phyloP scores from a whole-genome alignment of 2,888 invertebrate genomes.

The Megaustenia siamemsis region DNA sequence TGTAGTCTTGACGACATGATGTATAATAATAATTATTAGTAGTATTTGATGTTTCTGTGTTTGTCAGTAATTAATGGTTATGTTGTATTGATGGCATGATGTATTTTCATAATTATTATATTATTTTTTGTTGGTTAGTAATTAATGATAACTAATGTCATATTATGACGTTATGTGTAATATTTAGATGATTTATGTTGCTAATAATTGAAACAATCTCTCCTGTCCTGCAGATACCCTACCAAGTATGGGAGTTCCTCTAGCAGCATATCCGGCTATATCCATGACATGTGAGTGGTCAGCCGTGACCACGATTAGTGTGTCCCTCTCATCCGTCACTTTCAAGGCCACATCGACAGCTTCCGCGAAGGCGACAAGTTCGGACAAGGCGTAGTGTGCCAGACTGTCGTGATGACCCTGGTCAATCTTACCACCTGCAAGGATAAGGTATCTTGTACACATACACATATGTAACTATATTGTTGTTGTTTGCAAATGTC shows the following conservation, averaged over 20 bases:
- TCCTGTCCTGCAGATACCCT: too few relatives aligned
- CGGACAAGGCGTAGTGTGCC: constrained; percentile 84
- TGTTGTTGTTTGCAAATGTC: not conserved
- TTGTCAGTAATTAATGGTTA: too few relatives aligned
- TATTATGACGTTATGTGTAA: too few relatives aligned
- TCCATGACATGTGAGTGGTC: constrained; percentile 79
- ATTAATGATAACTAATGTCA: too few relatives aligned
- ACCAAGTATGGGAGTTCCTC: constrained; percentile 60
- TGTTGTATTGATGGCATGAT: too few relatives aligned
- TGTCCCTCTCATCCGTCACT: constrained; percentile 84
- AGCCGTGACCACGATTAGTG: constrained; percentile 86
- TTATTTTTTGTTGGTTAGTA: too few relatives aligned
- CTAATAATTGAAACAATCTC: too few relatives aligned
- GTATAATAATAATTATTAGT: too few relatives aligned
- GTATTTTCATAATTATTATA: too few relatives aligned
- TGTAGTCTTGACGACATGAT: too few relatives aligned
- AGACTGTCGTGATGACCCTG: constrained; percentile 84
- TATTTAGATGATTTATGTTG: too few relatives aligned
- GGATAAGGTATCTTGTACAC: not conserved
- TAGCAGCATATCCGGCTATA: constrained; percentile 72
- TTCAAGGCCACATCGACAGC: constrained; percentile 84
- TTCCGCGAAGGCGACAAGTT: constrained; percentile 88
- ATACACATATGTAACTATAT: not conserved
- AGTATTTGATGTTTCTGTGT: too few relatives aligned
- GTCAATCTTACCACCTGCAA: constrained; percentile 70